These are phyloP conservation scores for Phodopus roborovskii DNA, from an alignment of 2,113 vertebrate genomes.

Conservation along the genomic window DNA sequence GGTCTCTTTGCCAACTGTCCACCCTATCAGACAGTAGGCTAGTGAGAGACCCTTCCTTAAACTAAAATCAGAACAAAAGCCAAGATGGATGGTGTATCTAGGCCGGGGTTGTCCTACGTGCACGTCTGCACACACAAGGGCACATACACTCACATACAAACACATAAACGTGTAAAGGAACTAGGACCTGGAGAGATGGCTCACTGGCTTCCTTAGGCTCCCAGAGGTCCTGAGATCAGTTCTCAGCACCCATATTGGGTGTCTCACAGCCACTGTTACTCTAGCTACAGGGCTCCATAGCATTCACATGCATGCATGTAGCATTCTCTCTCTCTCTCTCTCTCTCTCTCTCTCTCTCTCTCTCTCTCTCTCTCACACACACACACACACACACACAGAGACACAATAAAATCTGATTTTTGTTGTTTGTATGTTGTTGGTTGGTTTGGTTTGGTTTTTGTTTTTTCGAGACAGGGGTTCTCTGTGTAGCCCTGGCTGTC, in stretches of 20 bases:
- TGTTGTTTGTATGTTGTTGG: not conserved
- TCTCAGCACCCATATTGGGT: not conserved
- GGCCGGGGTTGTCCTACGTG: not conserved
- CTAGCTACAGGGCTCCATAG: not conserved
- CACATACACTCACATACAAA: not conserved
- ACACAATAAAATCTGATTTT: not conserved
- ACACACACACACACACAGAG: not conserved
- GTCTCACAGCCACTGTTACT: not conserved
- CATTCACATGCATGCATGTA: not conserved
- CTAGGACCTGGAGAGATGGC: not conserved
- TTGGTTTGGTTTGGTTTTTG: too few species aligned
- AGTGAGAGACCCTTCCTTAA: not conserved
- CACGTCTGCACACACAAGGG: not conserved
- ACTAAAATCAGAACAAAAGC: not conserved
- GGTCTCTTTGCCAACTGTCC: not conserved
- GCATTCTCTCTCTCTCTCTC: not conserved
- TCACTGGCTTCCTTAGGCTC: too few species aligned
- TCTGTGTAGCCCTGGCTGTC: not conserved
- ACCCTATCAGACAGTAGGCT: not conserved
- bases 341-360: not conserved
- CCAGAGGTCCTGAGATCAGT: not conserved
- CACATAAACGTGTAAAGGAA: not conserved
- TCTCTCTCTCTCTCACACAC: not conserved
- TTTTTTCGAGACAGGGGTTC: not conserved
- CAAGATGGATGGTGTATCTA: not conserved